Conservation (phyloP, 1,140 invertebrate genomes). For the Batillaria attramentaria region DNA sequence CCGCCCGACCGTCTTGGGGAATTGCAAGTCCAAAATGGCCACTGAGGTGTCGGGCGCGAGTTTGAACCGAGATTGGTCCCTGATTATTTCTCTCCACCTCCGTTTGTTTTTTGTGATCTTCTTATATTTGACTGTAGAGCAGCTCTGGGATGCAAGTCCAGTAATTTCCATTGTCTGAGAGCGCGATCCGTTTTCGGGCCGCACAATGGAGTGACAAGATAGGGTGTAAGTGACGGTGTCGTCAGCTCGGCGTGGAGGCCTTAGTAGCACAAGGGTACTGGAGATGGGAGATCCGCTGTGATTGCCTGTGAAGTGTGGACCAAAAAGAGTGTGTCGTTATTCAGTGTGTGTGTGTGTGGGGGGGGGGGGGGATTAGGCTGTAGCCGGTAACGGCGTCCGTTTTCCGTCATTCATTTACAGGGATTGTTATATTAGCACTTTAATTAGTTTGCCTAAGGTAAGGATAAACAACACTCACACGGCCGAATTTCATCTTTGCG, state of each 20-base stretch:
- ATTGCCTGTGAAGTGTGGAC: background rate
- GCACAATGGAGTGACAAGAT: slow-evolving; percentile 8
- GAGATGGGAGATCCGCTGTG: background rate
- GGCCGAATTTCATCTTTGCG: too few relatives aligned
- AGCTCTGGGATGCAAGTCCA: background rate
- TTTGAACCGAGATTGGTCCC: slow-evolving; percentile 37
- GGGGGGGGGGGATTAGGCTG: background rate
- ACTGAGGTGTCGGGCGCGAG: slow-evolving; percentile 35
- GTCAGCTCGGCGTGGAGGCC: background rate
- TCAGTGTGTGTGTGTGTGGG: background rate
- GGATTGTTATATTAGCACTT: too few relatives aligned
- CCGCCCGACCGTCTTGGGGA: slow-evolving; percentile 27
- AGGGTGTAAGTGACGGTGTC: too few relatives aligned
- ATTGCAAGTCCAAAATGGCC: slow-evolving; percentile 35
- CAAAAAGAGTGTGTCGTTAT: slow-evolving; percentile 6
- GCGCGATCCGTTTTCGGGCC: background rate
- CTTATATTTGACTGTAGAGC: background rate
- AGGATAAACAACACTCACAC: too few relatives aligned
- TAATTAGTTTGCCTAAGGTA: too few relatives aligned
- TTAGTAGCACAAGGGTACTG: background rate
- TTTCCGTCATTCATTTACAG: too few relatives aligned
- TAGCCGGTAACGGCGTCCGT: too few relatives aligned
- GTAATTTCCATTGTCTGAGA: slow-evolving; percentile 24
- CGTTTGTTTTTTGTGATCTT: slow-evolving; percentile 21
- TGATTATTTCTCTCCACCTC: slow-evolving; percentile 33